A percentile compares a stretch with the other conserved stretches of the same genome.
phyloP scores from a whole-genome alignment of 2,797 vertebrate genomes.

The Lagorchestes hirsutus region DNA sequence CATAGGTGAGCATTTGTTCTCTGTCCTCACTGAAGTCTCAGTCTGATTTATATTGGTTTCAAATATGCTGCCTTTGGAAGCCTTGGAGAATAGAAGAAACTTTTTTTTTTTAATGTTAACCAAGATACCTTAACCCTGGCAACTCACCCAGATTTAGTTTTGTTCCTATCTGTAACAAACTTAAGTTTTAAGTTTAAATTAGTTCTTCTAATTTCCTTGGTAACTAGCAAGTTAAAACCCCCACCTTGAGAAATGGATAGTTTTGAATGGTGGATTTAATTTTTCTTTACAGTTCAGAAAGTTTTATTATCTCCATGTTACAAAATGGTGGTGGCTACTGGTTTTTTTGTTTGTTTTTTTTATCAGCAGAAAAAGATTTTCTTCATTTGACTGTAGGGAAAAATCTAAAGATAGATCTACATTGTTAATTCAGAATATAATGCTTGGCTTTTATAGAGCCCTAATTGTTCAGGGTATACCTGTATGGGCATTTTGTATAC shows the following conservation, averaged over 20 bases:
- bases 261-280: slow-evolving; percentile 25
- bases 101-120: not conserved
- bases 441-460: slow-evolving; percentile 57
- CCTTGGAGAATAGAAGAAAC: not conserved
- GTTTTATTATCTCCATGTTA: slow-evolving; percentile 53
- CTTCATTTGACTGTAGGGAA: slow-evolving; percentile 1
- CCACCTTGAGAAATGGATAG: not conserved
- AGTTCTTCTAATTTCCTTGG: slow-evolving; percentile 34
- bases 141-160: slow-evolving; percentile 39
- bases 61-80: slow-evolving; percentile 37
- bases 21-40: accelerated
- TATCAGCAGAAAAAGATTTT: slow-evolving; percentile 29
- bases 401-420: not conserved
- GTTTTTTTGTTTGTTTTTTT: not conserved
- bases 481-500: not conserved
- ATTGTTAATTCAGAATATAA: not conserved
- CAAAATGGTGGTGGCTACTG: slow-evolving; percentile 44
- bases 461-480: slow-evolving; percentile 39
- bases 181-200: slow-evolving; percentile 35
- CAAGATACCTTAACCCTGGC: not conserved
- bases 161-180: slow-evolving; percentile 42
- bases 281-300: slow-evolving; percentile 21
- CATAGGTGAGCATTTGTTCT: not conserved
- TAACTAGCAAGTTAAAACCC: slow-evolving; percentile 21
- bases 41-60: not conserved